Conservation (phyloP, 2,797 vertebrate genomes). For the Gymnoscopelus microlampas region DNA sequence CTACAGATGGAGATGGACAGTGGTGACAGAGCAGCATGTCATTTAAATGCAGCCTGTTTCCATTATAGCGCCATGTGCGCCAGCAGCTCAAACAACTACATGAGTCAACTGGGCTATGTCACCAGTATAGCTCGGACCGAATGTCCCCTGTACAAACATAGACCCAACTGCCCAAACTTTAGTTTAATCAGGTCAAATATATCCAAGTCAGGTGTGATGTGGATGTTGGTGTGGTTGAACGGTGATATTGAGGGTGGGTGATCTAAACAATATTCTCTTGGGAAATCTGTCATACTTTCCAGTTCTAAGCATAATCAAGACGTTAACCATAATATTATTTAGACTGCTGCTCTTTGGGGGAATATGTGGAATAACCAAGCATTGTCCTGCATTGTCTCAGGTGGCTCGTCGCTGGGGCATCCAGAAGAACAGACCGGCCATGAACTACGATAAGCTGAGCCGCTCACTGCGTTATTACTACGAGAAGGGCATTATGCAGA, state of each 20-base stretch:
- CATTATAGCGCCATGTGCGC: not conserved
- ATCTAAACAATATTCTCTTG: not conserved
- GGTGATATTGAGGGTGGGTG: constrained; percentile 37
- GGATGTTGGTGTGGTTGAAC: constrained; percentile 16
- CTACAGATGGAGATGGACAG: not conserved
- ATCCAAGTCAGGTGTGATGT: constrained; percentile 38
- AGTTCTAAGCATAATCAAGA: no score
- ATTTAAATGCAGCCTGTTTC: not conserved
- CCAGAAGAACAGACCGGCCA: constrained; percentile 96
- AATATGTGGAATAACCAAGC: no score
- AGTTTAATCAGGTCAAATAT: constrained; percentile 31
- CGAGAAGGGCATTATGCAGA: constrained; percentile 86
- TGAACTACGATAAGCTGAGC: constrained; percentile 98
- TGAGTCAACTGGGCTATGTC: not conserved
- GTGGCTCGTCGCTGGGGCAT: constrained; percentile 97
- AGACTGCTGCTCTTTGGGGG: no score
- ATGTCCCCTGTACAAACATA: constrained; percentile 1
- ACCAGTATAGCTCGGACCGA: not conserved
- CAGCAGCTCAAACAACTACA: not conserved
- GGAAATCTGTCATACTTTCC: no score
- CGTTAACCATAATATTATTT: no score
- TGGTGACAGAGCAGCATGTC: not conserved
- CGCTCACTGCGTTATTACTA: constrained; percentile 97
- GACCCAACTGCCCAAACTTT: not conserved
- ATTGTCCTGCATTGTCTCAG: constrained; percentile 63